Base-by-base conservation (phyloP, 1,140 invertebrate species). In the Ips nitidus region DNA sequence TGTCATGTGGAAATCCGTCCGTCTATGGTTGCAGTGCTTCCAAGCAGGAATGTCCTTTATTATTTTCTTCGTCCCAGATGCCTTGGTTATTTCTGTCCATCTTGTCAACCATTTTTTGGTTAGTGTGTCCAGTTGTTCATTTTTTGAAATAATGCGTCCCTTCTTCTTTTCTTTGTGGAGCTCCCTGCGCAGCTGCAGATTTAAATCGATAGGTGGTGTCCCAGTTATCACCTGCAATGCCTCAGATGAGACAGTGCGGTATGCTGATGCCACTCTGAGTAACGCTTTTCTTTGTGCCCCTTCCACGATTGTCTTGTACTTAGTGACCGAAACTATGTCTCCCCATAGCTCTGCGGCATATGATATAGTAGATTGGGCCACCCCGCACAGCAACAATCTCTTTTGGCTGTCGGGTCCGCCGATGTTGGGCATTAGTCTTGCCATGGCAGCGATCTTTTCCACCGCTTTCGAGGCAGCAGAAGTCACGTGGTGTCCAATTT, bases 341-440 rank as follows among this genome's bases (percentile, higher is more conserved):
- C 1, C 47, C 62, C 62, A 64, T 7, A 55, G 8, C 1, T 1
- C 1, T 40, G n/a, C 36, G 3, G 4, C 65, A 50, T 67, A 61
- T 8, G 36, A 2, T n/a, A n/a, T n/a, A n/a, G n/a, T n/a, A n/a
- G n/a, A n/a, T n/a, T n/a, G n/a, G n/a, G n/a, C n/a, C n/a, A n/a
- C n/a, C n/a, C n/a, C n/a, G n/a, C n/a, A n/a, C n/a, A n/a, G n/a
- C n/a, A n/a, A n/a, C n/a, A n/a, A n/a, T n/a, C n/a, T n/a, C n/a
- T n/a, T n/a, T n/a, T n/a, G n/a, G n/a, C n/a, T n/a, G n/a, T n/a
- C n/a, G n/a, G n/a, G n/a, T n/a, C n/a, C n/a, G n/a, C n/a, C n/a
- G n/a, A n/a, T n/a, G 39, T 73, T 72, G 0, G 75, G 53, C 65
- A 41, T 53, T 47, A 53, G 56, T 22, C 45, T 75, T 66, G 1